A percentile compares a stretch with the other conserved stretches of the same genome.
These are phyloP conservation scores for Pitangus sulphuratus DNA, from an alignment of 2,797 vertebrate genomes.

Conservation along the genomic window DNA sequence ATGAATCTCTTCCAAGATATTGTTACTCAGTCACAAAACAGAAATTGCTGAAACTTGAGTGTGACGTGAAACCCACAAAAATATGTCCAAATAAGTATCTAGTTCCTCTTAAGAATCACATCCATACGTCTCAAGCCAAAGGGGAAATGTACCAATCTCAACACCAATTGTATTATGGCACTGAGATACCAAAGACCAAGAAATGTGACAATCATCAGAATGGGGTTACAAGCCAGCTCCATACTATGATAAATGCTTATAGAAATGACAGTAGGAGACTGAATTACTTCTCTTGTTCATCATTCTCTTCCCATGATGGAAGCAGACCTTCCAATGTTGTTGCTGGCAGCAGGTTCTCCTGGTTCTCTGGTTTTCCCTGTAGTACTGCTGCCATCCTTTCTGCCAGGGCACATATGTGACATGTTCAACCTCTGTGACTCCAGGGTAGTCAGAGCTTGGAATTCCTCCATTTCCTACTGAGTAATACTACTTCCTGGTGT, in stretches of 20 bases:
- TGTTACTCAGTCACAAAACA: background rate
- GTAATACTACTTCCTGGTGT: background rate
- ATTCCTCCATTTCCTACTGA: background rate
- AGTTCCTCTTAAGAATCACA: background rate
- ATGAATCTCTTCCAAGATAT: background rate
- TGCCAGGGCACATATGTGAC: background rate
- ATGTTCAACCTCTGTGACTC: background rate
- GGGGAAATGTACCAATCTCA: background rate
- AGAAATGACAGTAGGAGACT: background rate
- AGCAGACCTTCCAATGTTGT: background rate
- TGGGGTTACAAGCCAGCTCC: background rate
- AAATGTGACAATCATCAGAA: background rate
- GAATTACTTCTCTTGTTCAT: background rate
- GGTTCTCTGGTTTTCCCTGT: background rate
- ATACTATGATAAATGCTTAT: background rate
- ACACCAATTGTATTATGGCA: background rate
- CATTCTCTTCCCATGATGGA: background rate
- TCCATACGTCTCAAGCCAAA: background rate
- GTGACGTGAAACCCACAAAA: background rate
- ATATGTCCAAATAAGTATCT: background rate
- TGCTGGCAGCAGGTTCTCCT: background rate
- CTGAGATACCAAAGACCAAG: background rate
- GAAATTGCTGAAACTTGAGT: background rate
- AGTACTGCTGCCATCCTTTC: background rate
- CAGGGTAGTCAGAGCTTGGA: background rate